Conservation (phyloP, 2,113 vertebrate species). For the Nestor notabilis region DNA sequence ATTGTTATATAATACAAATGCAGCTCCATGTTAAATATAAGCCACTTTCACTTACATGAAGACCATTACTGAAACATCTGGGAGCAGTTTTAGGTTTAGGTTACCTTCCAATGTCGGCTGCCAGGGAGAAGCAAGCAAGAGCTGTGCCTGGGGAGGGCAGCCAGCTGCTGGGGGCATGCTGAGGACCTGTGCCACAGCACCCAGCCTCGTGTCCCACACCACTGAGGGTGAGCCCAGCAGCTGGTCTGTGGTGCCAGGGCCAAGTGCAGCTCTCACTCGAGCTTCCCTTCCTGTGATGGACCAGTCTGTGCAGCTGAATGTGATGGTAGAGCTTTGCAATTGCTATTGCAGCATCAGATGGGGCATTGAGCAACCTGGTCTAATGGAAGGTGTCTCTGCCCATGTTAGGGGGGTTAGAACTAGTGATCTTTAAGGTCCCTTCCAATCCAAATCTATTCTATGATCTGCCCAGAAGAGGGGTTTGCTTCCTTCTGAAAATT, state of each 20-base stretch:
- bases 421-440: not conserved
- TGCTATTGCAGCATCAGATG: not conserved
- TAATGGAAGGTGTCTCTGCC: not conserved
- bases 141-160: not conserved
- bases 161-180: fast-evolving
- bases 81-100: not conserved
- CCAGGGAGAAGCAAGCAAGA: not conserved
- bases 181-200: not conserved
- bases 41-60: not conserved
- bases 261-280: not conserved
- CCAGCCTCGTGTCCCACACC: not conserved
- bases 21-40: not conserved
- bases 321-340: not conserved
- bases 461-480: not conserved
- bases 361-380: not conserved
- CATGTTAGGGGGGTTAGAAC: not conserved
- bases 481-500: not conserved
- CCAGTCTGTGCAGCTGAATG: too few species aligned
- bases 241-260: not conserved
- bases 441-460: not conserved
- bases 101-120: not conserved
- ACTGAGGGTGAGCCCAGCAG: fast-evolving
- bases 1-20: not conserved
- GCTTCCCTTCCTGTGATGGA: fast-evolving
- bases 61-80: not conserved